phyloP scores from a whole-genome alignment of 2,113 vertebrate species.

The Oceanites oceanicus region DNA sequence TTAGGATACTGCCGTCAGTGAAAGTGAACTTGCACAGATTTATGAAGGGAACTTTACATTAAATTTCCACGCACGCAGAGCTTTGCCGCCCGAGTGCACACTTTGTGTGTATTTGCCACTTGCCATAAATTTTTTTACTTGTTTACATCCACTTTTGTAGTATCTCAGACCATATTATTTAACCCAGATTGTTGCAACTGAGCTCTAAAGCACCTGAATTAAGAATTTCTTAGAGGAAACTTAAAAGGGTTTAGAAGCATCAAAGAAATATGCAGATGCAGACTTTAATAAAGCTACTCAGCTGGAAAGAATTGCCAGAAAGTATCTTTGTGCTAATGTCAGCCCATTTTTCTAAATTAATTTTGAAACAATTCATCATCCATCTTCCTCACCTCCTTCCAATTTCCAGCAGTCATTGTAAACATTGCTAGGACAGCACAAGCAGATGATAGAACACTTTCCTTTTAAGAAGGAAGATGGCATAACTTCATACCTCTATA shows the following conservation, averaged over 20 bases:
- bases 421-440: slow-evolving; percentile 1
- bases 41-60: background rate
- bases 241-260: background rate
- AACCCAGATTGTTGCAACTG: background rate
- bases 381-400: background rate
- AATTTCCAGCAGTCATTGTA: slow-evolving; percentile 14
- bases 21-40: background rate
- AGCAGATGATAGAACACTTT: slow-evolving; percentile 17
- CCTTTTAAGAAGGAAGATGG: slow-evolving; percentile 43
- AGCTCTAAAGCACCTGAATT: background rate
- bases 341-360: background rate
- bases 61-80: accelerated
- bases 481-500: background rate
- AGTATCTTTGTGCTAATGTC: background rate
- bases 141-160: background rate
- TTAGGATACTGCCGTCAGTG: background rate
- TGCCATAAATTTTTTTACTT: background rate
- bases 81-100: accelerated
- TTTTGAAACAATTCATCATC: background rate
- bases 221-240: background rate
- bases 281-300: background rate
- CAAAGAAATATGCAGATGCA: background rate
- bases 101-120: background rate
- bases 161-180: background rate
- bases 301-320: slow-evolving; percentile 3